Evolutionary conservation across 1,140 invertebrate genomes (phyloP).

Genomic region (Ooceraea biroi): DNA sequence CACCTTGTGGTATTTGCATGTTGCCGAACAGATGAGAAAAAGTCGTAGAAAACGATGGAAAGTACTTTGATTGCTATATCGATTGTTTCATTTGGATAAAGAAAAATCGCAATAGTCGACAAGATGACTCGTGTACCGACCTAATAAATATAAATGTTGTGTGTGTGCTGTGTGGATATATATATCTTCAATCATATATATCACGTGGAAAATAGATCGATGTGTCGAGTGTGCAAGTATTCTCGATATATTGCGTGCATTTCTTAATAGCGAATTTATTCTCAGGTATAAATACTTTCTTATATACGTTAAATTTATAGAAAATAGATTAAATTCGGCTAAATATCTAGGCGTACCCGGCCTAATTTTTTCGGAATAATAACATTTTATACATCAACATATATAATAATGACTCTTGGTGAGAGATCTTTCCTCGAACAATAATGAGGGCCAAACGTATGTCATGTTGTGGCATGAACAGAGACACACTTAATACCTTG

Average conservation of each 20-base stretch:
- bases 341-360: slow-evolving; percentile 31
- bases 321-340: slow-evolving; percentile 35
- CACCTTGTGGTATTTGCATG: too few species aligned
- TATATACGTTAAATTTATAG: slow-evolving; percentile 8
- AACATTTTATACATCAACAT: slow-evolving; percentile 15
- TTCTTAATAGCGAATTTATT: slow-evolving; percentile 2
- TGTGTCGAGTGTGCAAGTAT: slow-evolving; percentile 41
- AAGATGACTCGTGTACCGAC: too few species aligned
- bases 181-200: too few species aligned
- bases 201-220: neutral
- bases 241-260: slow-evolving; percentile 32
- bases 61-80: too few species aligned
- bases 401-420: neutral
- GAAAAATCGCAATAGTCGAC: too few species aligned
- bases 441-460: neutral
- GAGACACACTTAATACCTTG: neutral
- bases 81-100: too few species aligned
- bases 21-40: too few species aligned
- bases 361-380: slow-evolving; percentile 23
- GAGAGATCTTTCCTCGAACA: neutral
- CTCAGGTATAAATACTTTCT: slow-evolving; percentile 23
- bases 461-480: slow-evolving; percentile 14
- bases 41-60: too few species aligned
- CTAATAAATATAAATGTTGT: slow-evolving; percentile 18
- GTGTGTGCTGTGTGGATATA: slow-evolving; percentile 12